Evolutionary conservation across 2,888 invertebrate genomes (phyloP).

Genomic region (Corbicula japonica): DNA sequence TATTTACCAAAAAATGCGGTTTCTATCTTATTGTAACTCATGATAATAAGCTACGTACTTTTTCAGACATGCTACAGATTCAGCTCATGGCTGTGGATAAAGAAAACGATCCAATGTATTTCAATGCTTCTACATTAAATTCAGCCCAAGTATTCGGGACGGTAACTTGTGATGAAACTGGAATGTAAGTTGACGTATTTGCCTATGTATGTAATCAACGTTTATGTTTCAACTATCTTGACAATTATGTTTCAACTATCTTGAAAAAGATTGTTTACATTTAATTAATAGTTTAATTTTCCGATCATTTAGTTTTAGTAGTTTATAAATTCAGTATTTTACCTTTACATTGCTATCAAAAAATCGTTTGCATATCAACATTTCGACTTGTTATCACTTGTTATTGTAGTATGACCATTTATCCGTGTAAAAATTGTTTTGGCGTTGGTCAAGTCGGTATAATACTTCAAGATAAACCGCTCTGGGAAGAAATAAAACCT

Average conservation of each 20-base stretch:
- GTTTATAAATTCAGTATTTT: no score
- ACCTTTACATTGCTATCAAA: no score
- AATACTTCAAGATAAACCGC: conserved; percentile 5
- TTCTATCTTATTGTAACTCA: background rate
- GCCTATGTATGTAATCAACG: background rate
- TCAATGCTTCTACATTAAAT: background rate
- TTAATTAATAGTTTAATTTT: no score
- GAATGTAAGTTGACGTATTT: conserved; percentile 41
- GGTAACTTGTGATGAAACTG: conserved; percentile 21
- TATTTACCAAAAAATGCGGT: background rate
- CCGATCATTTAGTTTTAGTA: no score
- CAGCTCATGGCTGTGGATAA: conserved; percentile 3
- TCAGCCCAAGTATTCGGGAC: conserved; percentile 23
- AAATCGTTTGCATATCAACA: no score
- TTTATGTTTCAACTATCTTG: background rate
- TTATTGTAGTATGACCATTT: conserved; percentile 1
- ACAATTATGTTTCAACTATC: background rate
- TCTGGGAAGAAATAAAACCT: conserved; percentile 17
- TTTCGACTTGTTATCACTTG: no score
- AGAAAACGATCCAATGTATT: conserved; percentile 12
- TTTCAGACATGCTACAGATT: conserved; percentile 8
- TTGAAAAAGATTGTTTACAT: no score
- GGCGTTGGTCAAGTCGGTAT: background rate
- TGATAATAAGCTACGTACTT: background rate
- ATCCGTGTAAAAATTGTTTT: conserved; percentile 11